Percentiles rank a stretch among this genome's conserved stretches.
Conservation (phyloP, 2,797 vertebrate species). For the Acanthurus tractus region DNA sequence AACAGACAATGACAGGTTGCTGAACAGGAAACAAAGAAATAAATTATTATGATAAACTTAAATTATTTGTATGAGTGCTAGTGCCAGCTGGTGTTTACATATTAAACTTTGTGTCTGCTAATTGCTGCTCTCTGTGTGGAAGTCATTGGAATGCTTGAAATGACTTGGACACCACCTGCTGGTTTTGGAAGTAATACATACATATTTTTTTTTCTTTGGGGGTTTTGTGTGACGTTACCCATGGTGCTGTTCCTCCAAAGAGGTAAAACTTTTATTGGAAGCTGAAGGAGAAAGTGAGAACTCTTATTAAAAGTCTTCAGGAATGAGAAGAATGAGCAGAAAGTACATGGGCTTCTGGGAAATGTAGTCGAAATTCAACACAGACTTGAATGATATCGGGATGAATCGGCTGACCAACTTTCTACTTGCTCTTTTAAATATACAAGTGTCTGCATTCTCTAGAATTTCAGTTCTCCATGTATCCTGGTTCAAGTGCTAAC, state of each 20-base stretch:
- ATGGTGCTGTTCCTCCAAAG: not conserved
- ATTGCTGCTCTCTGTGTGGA: not conserved
- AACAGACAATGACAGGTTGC: not conserved
- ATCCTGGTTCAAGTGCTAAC: not conserved
- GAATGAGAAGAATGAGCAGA: not conserved
- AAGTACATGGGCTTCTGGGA: not conserved
- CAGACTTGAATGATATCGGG: too few relatives aligned
- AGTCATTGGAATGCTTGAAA: not conserved
- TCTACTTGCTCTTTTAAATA: not conserved
- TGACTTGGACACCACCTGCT: slow-evolving; percentile 43
- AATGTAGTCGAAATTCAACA: too few relatives aligned
- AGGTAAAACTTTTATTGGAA: not conserved
- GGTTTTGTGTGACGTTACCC: not conserved
- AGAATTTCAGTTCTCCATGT: not conserved
- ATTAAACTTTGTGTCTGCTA: not conserved
- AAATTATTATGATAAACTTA: not conserved
- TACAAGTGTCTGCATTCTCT: not conserved
- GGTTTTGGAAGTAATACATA: not conserved
- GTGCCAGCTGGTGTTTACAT: not conserved
- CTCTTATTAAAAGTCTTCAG: not conserved
- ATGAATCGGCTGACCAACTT: not conserved
- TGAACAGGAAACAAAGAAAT: not conserved
- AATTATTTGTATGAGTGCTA: not conserved
- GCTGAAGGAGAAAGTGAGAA: not conserved
- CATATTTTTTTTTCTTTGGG: not conserved